Evolutionary conservation across 1,140 invertebrate species (phyloP).

Genomic region (Nasonia giraulti): DNA sequence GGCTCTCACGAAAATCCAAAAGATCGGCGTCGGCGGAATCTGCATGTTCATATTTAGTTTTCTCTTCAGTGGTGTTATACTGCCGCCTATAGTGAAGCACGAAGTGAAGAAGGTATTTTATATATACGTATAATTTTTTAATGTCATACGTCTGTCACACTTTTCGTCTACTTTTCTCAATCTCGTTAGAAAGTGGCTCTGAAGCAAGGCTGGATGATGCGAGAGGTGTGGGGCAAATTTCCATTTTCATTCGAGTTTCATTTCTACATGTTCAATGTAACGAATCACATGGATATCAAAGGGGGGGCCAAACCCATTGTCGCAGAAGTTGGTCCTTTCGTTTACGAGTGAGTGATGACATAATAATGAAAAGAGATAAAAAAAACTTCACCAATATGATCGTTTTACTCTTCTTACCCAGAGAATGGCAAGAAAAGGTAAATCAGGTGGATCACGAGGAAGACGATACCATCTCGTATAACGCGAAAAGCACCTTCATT

Average conservation of each 20-base stretch:
- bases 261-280: constrained; percentile 90
- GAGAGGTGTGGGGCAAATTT: constrained; percentile 81
- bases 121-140: no score
- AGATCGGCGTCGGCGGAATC: constrained; percentile 66
- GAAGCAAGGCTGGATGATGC: constrained; percentile 77
- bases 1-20: constrained; percentile 37
- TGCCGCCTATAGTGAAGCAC: constrained; percentile 68
- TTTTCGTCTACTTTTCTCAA: background rate
- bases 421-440: constrained; percentile 86
- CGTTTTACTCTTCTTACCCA: constrained; percentile 57
- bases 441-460: constrained; percentile 80
- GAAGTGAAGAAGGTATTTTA: background rate
- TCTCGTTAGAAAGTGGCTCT: constrained; percentile 71
- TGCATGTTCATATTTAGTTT: constrained; percentile 76
- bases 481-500: constrained; percentile 78
- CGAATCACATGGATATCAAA: constrained; percentile 84
- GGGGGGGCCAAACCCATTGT: constrained; percentile 82
- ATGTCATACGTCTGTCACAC: no score
- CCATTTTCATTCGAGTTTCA: constrained; percentile 83
- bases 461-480: constrained; percentile 83
- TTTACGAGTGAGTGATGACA: constrained; percentile 80
- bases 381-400: no score
- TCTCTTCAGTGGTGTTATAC: constrained; percentile 78
- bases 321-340: constrained; percentile 84
- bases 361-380: no score